Evolutionary conservation across 2,797 vertebrate species (phyloP), one percentile per base, ranked within the genome.

Genomic region (Zenarchopterus dispar): DNA sequence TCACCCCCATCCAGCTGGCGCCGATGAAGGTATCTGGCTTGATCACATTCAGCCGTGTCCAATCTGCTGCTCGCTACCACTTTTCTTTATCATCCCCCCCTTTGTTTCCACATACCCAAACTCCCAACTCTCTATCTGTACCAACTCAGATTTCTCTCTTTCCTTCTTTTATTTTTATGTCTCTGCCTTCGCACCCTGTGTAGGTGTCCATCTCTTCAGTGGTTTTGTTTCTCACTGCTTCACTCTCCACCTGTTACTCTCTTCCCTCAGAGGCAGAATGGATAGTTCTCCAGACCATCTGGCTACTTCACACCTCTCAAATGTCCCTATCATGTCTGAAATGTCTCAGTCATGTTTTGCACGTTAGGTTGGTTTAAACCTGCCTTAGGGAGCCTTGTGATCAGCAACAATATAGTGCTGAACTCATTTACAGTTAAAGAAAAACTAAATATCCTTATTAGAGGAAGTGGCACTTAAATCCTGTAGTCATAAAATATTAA

Each of bases 1-100:
- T 99, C 90, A 99, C 98, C 3, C 97, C 97, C 69, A 98, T 99
- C 64, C 97, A 99, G 83, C 95, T 99, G 62, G 97, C 97, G 0
- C 97, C 97, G 19, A 99, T 99, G 97, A 99, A 99, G 98, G 98
- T 99, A 4, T 22, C 50, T 47, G 44, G 53, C 43, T 53, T 17
- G 50, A 44, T 44, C 52, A 54, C 26, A 13, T 26, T 49, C 67
- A 49, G 60, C 36, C 24, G 24, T 24, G 24, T 24, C 24, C 2
- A 24, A 24, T 24, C 24, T 51, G 24, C 24, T 13, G 10, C 62
- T 51, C 42, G 11, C 15, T 8, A n/a, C 6, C 24, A 8, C 10
- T 36, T 36, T 36, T 24, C 24, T 5, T 24, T 2, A 31, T 31
- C 8, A 23, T 51, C 11, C 19, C 63, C 63, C 53, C 28, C 8